Evolutionary conservation across 2,797 vertebrate species (phyloP).

Genomic region (Austrolebias charrua): DNA sequence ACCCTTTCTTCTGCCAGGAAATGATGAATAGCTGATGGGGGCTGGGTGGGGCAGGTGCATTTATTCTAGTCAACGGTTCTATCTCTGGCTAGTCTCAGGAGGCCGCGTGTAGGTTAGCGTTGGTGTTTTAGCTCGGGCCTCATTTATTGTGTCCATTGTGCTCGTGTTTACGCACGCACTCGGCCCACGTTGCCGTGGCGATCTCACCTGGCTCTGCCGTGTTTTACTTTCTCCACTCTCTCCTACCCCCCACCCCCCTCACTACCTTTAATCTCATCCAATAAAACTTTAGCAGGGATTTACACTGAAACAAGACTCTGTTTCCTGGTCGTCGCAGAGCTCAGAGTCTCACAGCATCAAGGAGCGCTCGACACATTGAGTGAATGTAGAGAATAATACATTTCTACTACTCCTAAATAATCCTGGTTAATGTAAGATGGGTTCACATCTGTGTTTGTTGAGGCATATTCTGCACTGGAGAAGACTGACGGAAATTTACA

Average conservation of each 20-base stretch:
- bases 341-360: conserved; percentile 6
- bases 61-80: conserved; percentile 42
- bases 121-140: background rate
- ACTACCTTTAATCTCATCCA: conserved; percentile 44
- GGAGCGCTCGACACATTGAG: conserved; percentile 14
- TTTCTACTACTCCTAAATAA: background rate
- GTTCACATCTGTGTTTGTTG: too few relatives aligned
- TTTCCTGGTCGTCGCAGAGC: conserved; percentile 12
- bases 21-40: conserved; percentile 15
- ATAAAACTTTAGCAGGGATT: conserved; percentile 48
- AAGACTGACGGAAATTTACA: background rate
- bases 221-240: conserved; percentile 10
- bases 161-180: conserved; percentile 53
- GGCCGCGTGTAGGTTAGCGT: background rate
- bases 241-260: conserved; percentile 5
- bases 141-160: conserved; percentile 53
- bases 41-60: conserved; percentile 40
- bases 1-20: conserved; percentile 35
- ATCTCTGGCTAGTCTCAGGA: conserved; percentile 41
- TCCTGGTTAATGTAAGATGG: background rate
- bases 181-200: conserved; percentile 53
- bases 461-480: background rate
- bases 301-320: conserved; percentile 30
- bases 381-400: background rate
- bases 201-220: conserved; percentile 60